Conservation (phyloP, 1,140 invertebrate genomes). For the Trichomalopsis sarcophagae region DNA sequence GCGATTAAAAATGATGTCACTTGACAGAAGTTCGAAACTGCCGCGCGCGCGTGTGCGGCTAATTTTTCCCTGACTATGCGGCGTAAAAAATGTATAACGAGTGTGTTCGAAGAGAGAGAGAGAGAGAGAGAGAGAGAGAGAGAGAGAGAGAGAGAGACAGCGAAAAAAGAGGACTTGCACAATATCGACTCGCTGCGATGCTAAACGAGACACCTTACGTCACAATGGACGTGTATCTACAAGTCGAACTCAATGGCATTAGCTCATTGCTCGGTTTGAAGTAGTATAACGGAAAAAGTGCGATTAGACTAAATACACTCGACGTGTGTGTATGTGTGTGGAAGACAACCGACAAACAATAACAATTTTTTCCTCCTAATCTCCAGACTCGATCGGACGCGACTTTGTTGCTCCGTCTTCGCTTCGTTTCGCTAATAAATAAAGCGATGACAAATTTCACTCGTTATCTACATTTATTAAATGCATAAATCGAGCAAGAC, state of each 20-base stretch:
- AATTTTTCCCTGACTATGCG: neutral
- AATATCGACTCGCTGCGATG: neutral
- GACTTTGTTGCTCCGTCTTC: too few species aligned
- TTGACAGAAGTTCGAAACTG: neutral
- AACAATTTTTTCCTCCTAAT: neutral
- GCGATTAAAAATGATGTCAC: constrained; percentile 32
- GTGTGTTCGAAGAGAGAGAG: too few species aligned
- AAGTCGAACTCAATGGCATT: neutral
- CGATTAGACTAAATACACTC: neutral
- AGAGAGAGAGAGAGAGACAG: too few species aligned
- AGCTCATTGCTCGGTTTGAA: neutral
- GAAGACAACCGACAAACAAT: neutral
- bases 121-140: too few species aligned
- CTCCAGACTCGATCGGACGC: neutral
- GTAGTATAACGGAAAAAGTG: neutral
- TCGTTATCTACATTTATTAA: too few species aligned
- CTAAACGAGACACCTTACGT: neutral
- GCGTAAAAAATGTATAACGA: neutral
- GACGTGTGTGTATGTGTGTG: too few species aligned
- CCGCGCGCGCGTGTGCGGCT: neutral
- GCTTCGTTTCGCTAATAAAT: too few species aligned
- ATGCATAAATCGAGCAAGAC: neutral
- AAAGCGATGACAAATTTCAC: too few species aligned
- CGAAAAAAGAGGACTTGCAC: neutral
- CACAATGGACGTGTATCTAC: neutral